Evolutionary conservation across 1,140 invertebrate species (phyloP), one percentile per base, ranked within the genome.

Genomic region (Cryptotermes secundus): DNA sequence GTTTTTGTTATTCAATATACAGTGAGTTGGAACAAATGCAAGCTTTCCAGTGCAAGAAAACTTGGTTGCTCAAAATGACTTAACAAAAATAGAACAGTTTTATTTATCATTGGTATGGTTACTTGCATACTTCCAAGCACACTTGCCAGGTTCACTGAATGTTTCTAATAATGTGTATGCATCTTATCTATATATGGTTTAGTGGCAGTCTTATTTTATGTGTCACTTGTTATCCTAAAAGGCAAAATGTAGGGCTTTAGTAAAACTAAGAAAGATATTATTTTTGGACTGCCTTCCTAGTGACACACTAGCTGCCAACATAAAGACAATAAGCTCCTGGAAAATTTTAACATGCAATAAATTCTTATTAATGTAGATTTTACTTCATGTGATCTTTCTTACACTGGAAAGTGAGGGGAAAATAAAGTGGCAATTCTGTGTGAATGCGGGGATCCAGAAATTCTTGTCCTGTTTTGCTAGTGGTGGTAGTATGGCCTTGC

Each of bases 401-500:
- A 0, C n/a, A 72, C 59, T n/a, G 26, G 59, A 72, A 72, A 31
- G n/a, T n/a, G 31, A n/a, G 59, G 59, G 59, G 31, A 38, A 72
- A 26, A 4, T 31, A 31, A 26, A 72, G 26, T 72, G 59, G 59
- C n/a, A 72, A 9, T 72, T 72, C 26, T 72, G 59, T 72, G 59
- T 72, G 59, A 72, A 72, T 72, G 59, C 59, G 31, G n/a, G 59
- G 59, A n/a, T 49, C 81, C 81, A 31, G 42, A 82, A 82, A 45
- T 38, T 49, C 81, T 82, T 82, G 81, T 72, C 59, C 81, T 82
- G 24, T 38, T 82, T 22, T 38, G 36, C 49, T 16, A 82, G 38
- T 82, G 81, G 45, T 82, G 59, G 59, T 53, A 82, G 81, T 31
- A 82, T 82, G 81, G 81, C 81, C 81, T 82, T 82, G 81, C 45